These are phyloP conservation scores for Acrossocheilus fasciatus DNA, from an alignment of 2,797 vertebrate species.

Conservation along the genomic window DNA sequence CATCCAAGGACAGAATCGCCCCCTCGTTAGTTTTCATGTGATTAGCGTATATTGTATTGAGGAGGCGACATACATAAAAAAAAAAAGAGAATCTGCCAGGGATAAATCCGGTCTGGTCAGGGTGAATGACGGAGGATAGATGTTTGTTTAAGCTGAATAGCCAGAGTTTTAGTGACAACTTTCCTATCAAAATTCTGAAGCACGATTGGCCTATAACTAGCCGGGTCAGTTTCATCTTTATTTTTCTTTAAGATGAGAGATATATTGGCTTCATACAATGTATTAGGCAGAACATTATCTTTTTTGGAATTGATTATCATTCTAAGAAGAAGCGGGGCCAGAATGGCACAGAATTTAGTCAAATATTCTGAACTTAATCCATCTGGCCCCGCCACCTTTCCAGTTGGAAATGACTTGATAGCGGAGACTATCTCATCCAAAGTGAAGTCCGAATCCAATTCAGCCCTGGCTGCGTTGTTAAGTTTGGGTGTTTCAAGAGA, in stretches of 20 bases:
- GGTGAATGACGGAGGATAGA: neutral
- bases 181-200: slow-evolving; percentile 14
- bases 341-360: neutral
- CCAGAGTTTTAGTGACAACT: neutral
- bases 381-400: neutral
- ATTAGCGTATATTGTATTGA: neutral
- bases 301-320: neutral
- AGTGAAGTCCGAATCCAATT: neutral
- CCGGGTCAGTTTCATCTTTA: neutral
- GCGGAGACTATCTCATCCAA: neutral
- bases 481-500: neutral
- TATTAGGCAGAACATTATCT: neutral
- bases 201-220: neutral
- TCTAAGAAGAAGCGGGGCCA: neutral
- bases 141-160: neutral
- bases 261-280: slow-evolving; percentile 12
- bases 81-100: slow-evolving; percentile 20
- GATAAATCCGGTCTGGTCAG: slow-evolving; percentile 15
- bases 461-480: neutral
- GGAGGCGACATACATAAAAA: neutral
- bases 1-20: neutral
- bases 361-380: slow-evolving; percentile 4
- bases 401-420: neutral
- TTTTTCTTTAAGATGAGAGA: slow-evolving; percentile 14
- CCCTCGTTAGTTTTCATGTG: neutral